phyloP scores from a whole-genome alignment of 2,113 vertebrate species.

The human (Homo sapiens) region DNA sequence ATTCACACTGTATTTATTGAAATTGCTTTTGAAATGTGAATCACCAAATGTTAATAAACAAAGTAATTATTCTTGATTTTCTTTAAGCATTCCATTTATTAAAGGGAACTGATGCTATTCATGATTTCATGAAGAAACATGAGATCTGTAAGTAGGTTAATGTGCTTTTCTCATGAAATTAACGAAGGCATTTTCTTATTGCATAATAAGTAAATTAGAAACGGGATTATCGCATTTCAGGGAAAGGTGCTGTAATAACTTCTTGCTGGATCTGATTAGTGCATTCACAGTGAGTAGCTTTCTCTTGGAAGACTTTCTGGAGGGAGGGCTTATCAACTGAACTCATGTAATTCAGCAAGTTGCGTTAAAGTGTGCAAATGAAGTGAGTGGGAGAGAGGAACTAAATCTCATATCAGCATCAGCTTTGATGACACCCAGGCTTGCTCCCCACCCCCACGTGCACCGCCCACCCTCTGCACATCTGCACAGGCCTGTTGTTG shows the following conservation, averaged over 20 bases:
- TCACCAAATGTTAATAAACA: constrained; percentile 67
- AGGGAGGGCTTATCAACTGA: neutral
- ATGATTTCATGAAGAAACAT: constrained; percentile 45
- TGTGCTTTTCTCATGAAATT: constrained; percentile 55
- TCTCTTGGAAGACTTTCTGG: neutral
- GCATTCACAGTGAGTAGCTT: neutral
- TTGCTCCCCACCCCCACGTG: neutral
- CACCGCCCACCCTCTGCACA: neutral
- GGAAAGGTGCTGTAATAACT: constrained; percentile 34
- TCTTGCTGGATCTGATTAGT: constrained; percentile 28
- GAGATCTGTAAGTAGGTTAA: constrained; percentile 42
- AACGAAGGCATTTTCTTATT: constrained; percentile 50
- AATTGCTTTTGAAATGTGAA: constrained; percentile 70
- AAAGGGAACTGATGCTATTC: constrained; percentile 39
- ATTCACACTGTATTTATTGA: constrained; percentile 40
- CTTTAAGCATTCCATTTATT: constrained; percentile 50
- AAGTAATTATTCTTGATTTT: constrained; percentile 64
- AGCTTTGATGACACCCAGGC: neutral
- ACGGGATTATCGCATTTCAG: constrained; percentile 27
- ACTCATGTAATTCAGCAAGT: neutral
- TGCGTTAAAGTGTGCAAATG: neutral
- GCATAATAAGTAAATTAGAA: constrained; percentile 60
- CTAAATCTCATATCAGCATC: neutral
- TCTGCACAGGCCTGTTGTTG: neutral
- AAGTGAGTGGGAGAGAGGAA: neutral